Percentiles rank a stretch among this genome's conserved stretches.
These are phyloP conservation scores for Drosophila baimaii DNA, from an alignment of 1,140 invertebrate species.

Conservation along the genomic window DNA sequence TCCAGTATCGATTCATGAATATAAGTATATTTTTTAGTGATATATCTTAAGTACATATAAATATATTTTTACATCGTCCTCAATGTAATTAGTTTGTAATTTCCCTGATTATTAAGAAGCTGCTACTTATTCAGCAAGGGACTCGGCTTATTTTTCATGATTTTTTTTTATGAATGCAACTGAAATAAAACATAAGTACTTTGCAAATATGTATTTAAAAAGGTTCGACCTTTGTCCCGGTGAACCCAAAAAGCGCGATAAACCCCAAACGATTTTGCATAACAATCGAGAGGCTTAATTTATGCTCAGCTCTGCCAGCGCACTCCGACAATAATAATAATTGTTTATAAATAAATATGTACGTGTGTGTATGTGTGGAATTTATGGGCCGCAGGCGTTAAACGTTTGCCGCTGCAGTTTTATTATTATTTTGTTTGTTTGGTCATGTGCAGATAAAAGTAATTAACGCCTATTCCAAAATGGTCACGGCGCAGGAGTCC, in stretches of 20 bases:
- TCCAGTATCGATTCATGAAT: no score
- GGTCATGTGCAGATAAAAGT: slow-evolving; percentile 70
- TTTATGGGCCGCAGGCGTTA: slow-evolving; percentile 28
- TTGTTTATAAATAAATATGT: slow-evolving; percentile 67
- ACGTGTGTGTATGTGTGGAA: background rate
- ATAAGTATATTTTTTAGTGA: no score
- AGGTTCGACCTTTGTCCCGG: background rate
- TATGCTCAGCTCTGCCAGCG: slow-evolving; percentile 37
- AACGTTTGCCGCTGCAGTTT: slow-evolving; percentile 34
- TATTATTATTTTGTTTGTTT: slow-evolving; percentile 58
- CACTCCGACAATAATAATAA: slow-evolving; percentile 37
- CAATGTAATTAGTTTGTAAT: no score
- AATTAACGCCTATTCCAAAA: slow-evolving; percentile 79
- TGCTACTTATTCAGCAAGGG: background rate
- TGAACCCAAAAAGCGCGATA: slow-evolving; percentile 9
- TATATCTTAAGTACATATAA: no score
- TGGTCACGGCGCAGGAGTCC: slow-evolving; percentile 21
- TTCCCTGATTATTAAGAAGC: no score
- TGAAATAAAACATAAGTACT: background rate
- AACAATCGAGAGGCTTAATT: slow-evolving; percentile 54
- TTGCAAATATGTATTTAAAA: background rate
- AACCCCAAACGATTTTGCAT: slow-evolving; percentile 23
- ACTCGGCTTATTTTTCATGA: background rate
- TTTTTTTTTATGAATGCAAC: no score
- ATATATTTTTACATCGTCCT: no score